Base-by-base conservation (phyloP, 2,113 vertebrate genomes). In the Parus major region DNA sequence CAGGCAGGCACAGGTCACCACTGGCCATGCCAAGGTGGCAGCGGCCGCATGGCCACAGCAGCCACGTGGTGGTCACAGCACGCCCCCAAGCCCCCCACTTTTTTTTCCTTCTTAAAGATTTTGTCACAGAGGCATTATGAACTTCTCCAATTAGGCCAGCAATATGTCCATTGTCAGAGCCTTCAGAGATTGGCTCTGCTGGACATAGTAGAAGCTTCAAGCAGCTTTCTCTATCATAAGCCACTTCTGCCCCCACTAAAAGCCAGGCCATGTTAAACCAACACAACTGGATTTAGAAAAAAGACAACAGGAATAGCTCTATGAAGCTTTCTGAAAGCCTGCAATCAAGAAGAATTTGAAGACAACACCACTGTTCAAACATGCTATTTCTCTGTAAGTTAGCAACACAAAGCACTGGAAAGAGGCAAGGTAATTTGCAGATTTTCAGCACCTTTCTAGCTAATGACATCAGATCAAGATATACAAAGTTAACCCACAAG, bases 41-140 rank as follows among this genome's bases (percentile, higher is more conserved):
- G 44, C 1, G 0, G 6, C 33, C 5, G 2, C 2, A 6, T 2
- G 11, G 24, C 53, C 19, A 3, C 1, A 4, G 31, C 8, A 24
- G 49, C 35, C 35, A 17, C 6, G 4, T 41, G 36, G 28, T 21
- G 21, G 13, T 11, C 15, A 5, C 1, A 0, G 11, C 4, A 1
- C 22, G 5, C 1, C 15, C 5, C 4, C 16, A 27, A 33, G 28
- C 17, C 22, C 46, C 41, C 2, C 1, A 3, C 7, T 4, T 10
- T 21, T 63, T 64, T 63, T 64, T 53, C 25, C 19, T n/a, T 44
- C 60, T 53, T 35, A 29, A 35, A 23, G 29, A 18, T 14, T 24
- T 35, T 19, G 11, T 23, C 19, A 11, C 31, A 65, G 31, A 44
- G 39, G 25, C 15, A 4, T 35, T 65, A 65, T 33, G 12, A 9